Conservation (phyloP, 1,140 invertebrate species). For the Neotoxoptera formosana region DNA sequence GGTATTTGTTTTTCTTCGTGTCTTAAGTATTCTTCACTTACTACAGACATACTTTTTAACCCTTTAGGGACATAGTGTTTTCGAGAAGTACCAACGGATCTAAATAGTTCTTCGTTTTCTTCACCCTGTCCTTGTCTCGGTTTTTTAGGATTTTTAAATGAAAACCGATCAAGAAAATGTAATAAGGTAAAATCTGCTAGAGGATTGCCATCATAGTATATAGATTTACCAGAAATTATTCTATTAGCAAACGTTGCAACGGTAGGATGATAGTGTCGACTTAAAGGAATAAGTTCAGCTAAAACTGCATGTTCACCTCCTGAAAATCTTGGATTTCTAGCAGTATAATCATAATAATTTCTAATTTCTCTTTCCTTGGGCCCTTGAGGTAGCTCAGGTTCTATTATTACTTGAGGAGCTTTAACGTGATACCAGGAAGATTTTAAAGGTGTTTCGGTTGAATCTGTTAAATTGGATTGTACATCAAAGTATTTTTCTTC, state of each 20-base stretch:
- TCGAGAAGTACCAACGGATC: slow-evolving; percentile 69
- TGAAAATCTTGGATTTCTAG: slow-evolving; percentile 84
- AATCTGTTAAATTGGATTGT: slow-evolving; percentile 52
- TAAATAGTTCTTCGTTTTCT: slow-evolving; percentile 64
- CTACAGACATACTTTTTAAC: slow-evolving; percentile 71
- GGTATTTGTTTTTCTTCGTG: slow-evolving; percentile 76
- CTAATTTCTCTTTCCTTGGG: slow-evolving; percentile 59
- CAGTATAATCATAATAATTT: slow-evolving; percentile 68
- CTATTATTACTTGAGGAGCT: slow-evolving; percentile 61
- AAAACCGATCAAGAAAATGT: slow-evolving; percentile 92
- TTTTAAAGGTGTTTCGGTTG: neutral
- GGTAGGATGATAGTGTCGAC: slow-evolving; percentile 88
- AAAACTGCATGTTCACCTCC: slow-evolving; percentile 75
- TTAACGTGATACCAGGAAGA: slow-evolving; percentile 59
- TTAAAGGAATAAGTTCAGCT: slow-evolving; percentile 76
- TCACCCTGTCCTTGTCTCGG: slow-evolving; percentile 63
- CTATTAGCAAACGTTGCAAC: slow-evolving; percentile 86
- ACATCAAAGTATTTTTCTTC: slow-evolving; percentile 64
- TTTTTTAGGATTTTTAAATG: slow-evolving; percentile 95
- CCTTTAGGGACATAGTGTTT: slow-evolving; percentile 72
- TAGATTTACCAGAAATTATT: slow-evolving; percentile 76
- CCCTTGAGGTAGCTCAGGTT: slow-evolving; percentile 62
- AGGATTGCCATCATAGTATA: slow-evolving; percentile 91
- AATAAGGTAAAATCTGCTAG: slow-evolving; percentile 89
- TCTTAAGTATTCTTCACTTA: slow-evolving; percentile 74